phyloP scores from a whole-genome alignment of 2,113 vertebrate species.

The Corapipo altera region DNA sequence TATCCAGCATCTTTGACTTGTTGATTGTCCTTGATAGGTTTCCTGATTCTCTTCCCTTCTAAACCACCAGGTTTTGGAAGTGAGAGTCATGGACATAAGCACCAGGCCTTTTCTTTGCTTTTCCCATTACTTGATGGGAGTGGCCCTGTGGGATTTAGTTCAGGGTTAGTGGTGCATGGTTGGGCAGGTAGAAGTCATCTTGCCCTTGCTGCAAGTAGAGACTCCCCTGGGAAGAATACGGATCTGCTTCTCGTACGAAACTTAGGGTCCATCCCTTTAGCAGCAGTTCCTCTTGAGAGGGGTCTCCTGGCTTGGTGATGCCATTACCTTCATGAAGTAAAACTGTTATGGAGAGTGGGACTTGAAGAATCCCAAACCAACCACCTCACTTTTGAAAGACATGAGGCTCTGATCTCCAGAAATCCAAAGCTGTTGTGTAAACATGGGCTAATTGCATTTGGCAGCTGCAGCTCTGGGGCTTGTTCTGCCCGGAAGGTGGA shows the following conservation, averaged over 20 bases:
- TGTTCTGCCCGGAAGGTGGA: background rate
- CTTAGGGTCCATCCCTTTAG: background rate
- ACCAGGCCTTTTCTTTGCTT: background rate
- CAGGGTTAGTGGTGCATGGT: background rate
- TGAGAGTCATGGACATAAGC: background rate
- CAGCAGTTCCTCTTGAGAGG: background rate
- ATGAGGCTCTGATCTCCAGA: background rate
- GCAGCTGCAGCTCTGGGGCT: background rate
- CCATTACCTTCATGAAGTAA: rapidly evolving
- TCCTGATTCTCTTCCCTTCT: background rate
- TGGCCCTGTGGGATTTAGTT: background rate
- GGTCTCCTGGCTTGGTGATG: background rate
- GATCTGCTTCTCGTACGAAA: background rate
- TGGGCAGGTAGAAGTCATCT: background rate
- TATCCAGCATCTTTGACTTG: background rate
- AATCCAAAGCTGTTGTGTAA: background rate
- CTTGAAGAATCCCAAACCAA: rapidly evolving
- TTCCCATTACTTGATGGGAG: background rate
- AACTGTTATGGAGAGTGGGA: background rate
- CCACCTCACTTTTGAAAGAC: rapidly evolving
- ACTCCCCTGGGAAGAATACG: background rate
- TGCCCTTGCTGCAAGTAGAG: background rate
- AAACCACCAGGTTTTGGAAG: background rate
- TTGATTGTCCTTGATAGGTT: background rate
- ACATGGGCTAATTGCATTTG: background rate